Evolutionary conservation across 2,797 vertebrate species (phyloP).

Genomic region (Hirundo rustica): DNA sequence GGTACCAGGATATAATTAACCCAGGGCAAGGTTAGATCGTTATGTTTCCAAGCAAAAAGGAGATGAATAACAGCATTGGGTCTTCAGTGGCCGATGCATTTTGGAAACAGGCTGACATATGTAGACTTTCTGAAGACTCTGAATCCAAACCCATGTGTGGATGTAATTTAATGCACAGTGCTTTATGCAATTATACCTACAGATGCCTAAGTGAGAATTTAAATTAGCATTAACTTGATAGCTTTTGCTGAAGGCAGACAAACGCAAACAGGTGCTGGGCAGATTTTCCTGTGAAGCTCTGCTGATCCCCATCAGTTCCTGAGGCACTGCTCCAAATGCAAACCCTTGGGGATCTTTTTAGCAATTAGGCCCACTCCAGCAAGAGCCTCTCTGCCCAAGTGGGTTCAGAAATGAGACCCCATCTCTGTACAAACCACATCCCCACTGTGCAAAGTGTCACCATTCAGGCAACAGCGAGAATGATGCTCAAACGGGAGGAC

Average conservation of each 20-base stretch:
- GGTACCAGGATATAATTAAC: not conserved
- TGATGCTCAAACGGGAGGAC: not conserved
- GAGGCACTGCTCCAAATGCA: not conserved
- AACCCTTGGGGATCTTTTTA: not conserved
- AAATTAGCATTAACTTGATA: constrained; percentile 42
- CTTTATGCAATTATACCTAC: constrained; percentile 48
- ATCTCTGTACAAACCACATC: not conserved
- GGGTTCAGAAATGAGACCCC: not conserved
- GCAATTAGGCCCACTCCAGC: not conserved
- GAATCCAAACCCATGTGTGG: not conserved
- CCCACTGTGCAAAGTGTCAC: not conserved
- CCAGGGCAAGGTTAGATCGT: not conserved
- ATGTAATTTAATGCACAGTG: constrained; percentile 26
- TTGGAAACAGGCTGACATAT: not conserved
- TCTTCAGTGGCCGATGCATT: not conserved
- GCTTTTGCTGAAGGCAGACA: constrained; percentile 25
- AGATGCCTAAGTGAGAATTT: constrained; percentile 43
- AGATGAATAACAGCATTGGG: not conserved
- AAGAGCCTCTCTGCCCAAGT: not conserved
- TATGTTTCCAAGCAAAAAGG: not conserved
- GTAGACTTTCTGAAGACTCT: not conserved
- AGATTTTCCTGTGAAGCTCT: constrained; percentile 35
- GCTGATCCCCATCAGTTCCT: not conserved
- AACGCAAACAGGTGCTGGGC: not conserved
- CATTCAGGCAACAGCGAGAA: not conserved